Conservation (phyloP, 1,140 invertebrate species). For the Drosophila orena region DNA sequence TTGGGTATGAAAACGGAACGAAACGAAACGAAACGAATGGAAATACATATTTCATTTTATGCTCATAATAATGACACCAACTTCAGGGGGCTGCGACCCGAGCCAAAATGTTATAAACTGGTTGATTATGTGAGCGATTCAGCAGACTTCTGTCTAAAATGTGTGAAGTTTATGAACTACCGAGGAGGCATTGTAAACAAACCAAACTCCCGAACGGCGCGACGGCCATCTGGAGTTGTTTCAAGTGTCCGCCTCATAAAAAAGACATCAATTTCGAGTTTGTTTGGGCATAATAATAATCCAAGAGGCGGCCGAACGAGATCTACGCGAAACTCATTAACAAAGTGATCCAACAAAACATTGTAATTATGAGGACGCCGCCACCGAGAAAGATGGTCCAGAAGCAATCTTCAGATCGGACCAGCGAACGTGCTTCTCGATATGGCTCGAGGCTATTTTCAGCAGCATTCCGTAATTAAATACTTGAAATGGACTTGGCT, state of each 20-base stretch:
- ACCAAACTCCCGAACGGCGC: constrained; percentile 2
- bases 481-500: constrained; percentile 64
- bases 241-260: constrained; percentile 78
- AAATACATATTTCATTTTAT: constrained; percentile 82
- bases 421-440: constrained; percentile 35
- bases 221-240: constrained; percentile 55
- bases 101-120: constrained; percentile 76
- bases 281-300: constrained; percentile 66
- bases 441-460: constrained; percentile 77
- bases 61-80: constrained; percentile 81
- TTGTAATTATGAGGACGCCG: constrained; percentile 68
- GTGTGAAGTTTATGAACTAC: constrained; percentile 81
- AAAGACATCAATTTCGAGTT: constrained; percentile 79
- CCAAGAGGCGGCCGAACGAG: constrained; percentile 46
- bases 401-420: constrained; percentile 8
- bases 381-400: constrained; percentile 6
- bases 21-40: constrained; percentile 69
- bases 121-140: constrained; percentile 57
- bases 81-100: constrained; percentile 49
- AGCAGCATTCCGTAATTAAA: constrained; percentile 76
- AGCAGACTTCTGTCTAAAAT: constrained; percentile 59
- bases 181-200: constrained; percentile 61
- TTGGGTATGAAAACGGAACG: constrained; percentile 60
- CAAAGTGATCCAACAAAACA: constrained; percentile 82
- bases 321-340: constrained; percentile 74